These are phyloP conservation scores for Dipodomys spectabilis DNA, from an alignment of 2,113 vertebrate species.

Conservation along the genomic window DNA sequence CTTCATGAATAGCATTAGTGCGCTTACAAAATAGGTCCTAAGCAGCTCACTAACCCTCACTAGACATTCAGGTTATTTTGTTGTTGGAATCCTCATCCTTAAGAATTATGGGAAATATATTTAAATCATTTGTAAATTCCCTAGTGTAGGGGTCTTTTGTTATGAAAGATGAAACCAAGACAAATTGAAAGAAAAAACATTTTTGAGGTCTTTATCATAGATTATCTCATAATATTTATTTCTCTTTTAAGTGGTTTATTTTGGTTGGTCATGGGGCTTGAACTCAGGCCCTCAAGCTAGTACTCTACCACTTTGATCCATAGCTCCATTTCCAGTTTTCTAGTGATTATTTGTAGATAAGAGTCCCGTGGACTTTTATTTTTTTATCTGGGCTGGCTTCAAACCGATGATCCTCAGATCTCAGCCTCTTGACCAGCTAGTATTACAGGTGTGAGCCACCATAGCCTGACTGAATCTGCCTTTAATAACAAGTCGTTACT, in stretches of 20 bases:
- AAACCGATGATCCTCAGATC: too few species aligned
- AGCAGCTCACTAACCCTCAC: fast-evolving
- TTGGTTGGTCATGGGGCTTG: too few species aligned
- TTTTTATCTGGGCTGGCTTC: too few species aligned
- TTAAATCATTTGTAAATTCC: background rate
- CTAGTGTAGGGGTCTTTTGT: background rate
- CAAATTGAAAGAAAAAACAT: constrained; percentile 9
- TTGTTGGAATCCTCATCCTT: background rate
- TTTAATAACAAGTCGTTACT: background rate
- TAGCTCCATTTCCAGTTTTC: too few species aligned
- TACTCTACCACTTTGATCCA: too few species aligned
- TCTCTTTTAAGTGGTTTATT: too few species aligned
- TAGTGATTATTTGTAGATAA: too few species aligned
- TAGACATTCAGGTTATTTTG: background rate
- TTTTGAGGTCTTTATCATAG: background rate
- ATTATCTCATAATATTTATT: constrained; percentile 46
- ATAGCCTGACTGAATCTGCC: background rate
- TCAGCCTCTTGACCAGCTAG: too few species aligned
- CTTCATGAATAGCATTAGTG: background rate
- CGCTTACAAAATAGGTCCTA: background rate
- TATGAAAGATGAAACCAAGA: background rate
- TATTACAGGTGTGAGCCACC: too few species aligned
- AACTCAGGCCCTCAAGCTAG: too few species aligned
- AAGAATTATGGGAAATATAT: background rate
- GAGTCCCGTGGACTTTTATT: too few species aligned